phyloP scores from a whole-genome alignment of 2,113 vertebrate genomes.

The Myotis brandtii region DNA sequence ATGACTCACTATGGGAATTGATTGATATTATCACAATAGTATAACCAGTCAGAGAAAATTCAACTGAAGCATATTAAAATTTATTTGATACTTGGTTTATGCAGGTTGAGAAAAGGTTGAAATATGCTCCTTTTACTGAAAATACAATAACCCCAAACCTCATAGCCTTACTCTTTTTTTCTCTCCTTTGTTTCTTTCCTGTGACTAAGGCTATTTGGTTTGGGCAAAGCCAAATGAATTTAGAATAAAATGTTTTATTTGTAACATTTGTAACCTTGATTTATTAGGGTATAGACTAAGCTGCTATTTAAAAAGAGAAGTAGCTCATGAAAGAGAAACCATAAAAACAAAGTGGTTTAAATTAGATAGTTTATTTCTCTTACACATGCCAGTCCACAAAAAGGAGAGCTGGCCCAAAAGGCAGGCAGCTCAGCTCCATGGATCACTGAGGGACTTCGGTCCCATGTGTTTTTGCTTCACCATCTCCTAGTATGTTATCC shows the following conservation, averaged over 20 bases:
- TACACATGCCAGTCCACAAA: neutral
- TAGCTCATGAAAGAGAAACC: neutral
- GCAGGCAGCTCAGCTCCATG: neutral
- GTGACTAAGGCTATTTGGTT: neutral
- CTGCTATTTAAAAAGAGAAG: slow-evolving; percentile 18
- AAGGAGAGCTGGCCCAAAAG: neutral
- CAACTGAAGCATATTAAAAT: slow-evolving; percentile 45
- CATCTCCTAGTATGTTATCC: neutral
- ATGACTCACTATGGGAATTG: slow-evolving; percentile 11
- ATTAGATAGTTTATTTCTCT: neutral
- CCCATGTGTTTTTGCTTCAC: neutral
- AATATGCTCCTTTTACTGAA: slow-evolving; percentile 6
- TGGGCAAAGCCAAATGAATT: slow-evolving; percentile 43
- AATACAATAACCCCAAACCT: neutral
- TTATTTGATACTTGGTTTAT: slow-evolving; percentile 58
- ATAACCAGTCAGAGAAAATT: slow-evolving; percentile 61
- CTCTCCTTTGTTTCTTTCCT: neutral
- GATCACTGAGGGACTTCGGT: neutral
- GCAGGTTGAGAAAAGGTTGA: slow-evolving; percentile 31
- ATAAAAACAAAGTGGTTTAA: neutral
- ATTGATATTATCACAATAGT: slow-evolving; percentile 46
- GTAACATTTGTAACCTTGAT: neutral
- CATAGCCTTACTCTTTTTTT: neutral
- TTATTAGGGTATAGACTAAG: neutral
- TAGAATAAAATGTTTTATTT: slow-evolving; percentile 51